phyloP scores from a whole-genome alignment of 2,113 vertebrate genomes.

The Ginglymostoma cirratum region DNA sequence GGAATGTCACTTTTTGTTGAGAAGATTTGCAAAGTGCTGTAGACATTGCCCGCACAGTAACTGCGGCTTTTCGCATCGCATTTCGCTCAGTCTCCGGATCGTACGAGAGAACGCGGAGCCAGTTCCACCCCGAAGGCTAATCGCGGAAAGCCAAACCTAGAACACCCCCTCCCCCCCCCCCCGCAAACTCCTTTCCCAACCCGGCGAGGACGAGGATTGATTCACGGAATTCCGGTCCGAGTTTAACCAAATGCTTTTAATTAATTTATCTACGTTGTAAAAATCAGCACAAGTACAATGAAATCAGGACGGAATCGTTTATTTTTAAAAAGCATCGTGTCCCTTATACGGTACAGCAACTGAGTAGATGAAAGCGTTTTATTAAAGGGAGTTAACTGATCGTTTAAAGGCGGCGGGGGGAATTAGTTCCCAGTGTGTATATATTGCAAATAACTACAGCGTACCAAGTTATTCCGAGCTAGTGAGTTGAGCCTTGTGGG shows the following conservation, averaged over 20 bases:
- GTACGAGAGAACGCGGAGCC: not conserved
- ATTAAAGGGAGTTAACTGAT: no score
- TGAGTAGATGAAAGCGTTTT: not conserved
- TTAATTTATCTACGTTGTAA: not conserved
- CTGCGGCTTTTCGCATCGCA: not conserved
- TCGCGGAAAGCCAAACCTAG: conserved; percentile 8
- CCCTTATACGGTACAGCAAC: not conserved
- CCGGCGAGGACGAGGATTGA: not conserved
- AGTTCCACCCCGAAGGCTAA: not conserved
- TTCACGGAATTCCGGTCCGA: not conserved
- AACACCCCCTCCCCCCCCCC: not conserved
- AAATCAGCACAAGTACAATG: not conserved
- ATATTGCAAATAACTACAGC: not conserved
- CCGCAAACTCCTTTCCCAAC: not conserved
- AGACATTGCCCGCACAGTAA: not conserved
- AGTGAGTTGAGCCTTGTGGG: not conserved
- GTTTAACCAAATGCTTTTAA: not conserved
- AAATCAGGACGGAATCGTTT: not conserved
- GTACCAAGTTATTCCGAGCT: not conserved
- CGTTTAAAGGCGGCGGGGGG: not conserved
- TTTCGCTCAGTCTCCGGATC: not conserved
- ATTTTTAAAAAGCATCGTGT: not conserved
- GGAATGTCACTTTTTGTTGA: not conserved
- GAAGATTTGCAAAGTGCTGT: not conserved
- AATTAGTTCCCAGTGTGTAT: not conserved